Conservation (phyloP, 2,888 invertebrate species). For the Pycnomerus fuliginosus region DNA sequence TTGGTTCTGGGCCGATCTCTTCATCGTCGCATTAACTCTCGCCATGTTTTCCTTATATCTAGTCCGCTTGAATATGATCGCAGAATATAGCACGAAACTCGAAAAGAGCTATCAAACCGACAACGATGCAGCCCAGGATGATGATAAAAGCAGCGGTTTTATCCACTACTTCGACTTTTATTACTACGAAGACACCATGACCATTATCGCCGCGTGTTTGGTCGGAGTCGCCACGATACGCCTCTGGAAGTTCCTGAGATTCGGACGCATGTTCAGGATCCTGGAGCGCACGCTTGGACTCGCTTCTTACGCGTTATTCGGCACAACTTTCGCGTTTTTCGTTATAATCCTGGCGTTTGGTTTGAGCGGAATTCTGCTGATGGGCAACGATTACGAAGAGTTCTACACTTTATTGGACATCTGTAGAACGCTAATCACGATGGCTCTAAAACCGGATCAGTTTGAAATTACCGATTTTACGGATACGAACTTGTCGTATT, state of each 20-base stretch:
- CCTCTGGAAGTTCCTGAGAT: slow-evolving; percentile 41
- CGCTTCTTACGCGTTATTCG: slow-evolving; percentile 17
- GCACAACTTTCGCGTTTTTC: slow-evolving; percentile 28
- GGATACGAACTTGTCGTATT: neutral
- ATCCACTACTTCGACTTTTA: neutral
- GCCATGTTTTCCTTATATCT: neutral
- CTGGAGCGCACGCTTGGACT: slow-evolving; percentile 41
- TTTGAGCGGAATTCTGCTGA: too few relatives aligned
- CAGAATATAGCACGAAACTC: too few relatives aligned
- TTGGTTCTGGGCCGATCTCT: neutral
- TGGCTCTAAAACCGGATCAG: too few relatives aligned
- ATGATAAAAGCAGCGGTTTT: neutral
- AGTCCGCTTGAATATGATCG: neutral
- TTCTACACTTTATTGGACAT: slow-evolving; percentile 3
- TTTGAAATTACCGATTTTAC: neutral
- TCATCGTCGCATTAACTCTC: neutral
- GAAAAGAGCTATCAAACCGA: too few relatives aligned
- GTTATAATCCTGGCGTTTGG: slow-evolving; percentile 20
- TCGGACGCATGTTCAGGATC: slow-evolving; percentile 36
- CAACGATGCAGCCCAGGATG: neutral
- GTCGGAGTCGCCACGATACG: slow-evolving; percentile 40
- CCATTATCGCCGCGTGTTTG: slow-evolving; percentile 24
- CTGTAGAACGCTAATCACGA: neutral
- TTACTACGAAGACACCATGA: neutral
- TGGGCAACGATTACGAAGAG: too few relatives aligned